Evolutionary conservation across 2,797 vertebrate species (phyloP).

Genomic region (Dromococcyx pavoninus): DNA sequence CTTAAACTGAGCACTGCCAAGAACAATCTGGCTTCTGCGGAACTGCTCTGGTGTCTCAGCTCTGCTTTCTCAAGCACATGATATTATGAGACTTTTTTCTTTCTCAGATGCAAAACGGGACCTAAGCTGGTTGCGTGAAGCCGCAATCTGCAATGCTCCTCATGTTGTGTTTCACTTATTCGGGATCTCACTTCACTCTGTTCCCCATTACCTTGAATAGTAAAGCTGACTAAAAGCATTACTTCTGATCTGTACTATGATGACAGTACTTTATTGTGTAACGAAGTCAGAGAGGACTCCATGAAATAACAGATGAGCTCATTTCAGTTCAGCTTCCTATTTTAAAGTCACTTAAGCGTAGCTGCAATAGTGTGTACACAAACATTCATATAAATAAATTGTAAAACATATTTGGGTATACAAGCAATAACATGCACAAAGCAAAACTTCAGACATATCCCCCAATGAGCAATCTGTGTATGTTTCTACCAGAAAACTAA

Average conservation of each 20-base stretch:
- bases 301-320: neutral
- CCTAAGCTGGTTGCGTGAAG: neutral
- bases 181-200: neutral
- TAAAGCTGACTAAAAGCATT: neutral
- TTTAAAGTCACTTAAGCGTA: neutral
- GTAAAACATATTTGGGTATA: neutral
- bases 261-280: neutral
- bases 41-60: neutral
- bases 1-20: neutral
- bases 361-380: neutral
- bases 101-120: neutral
- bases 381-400: neutral
- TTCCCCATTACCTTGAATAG: neutral
- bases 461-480: neutral
- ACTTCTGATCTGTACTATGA: neutral
- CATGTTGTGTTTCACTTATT: neutral
- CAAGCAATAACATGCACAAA: neutral
- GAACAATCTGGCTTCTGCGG: neutral
- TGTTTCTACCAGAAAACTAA: neutral
- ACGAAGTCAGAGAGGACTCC: neutral
- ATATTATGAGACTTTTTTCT: accelerated
- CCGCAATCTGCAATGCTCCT: neutral
- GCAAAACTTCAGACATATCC: neutral
- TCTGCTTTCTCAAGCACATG: neutral
- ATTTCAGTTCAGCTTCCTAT: neutral